Evolutionary conservation across 1,140 invertebrate species (phyloP).

Genomic region (Cydia splendana): DNA sequence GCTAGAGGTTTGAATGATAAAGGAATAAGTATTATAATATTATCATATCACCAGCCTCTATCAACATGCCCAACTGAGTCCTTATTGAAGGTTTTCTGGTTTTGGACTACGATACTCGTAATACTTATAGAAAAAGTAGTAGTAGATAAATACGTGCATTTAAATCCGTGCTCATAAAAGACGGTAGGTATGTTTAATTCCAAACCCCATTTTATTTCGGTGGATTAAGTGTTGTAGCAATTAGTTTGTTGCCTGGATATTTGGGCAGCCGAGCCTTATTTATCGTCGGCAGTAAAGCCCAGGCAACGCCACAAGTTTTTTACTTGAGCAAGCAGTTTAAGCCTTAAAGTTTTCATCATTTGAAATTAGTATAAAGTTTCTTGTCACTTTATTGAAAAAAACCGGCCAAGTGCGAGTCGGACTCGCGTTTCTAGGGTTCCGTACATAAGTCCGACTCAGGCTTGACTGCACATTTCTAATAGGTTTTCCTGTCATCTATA

Average conservation of each 20-base stretch:
- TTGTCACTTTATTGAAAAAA: too few relatives aligned
- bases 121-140: not conserved
- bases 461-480: too few relatives aligned
- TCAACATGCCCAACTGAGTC: too few relatives aligned
- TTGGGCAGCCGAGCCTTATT: slow-evolving; percentile 57
- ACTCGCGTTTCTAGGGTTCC: too few relatives aligned
- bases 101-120: not conserved
- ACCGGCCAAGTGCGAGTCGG: too few relatives aligned
- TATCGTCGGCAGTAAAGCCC: slow-evolving; percentile 56
- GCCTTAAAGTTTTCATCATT: slow-evolving; percentile 39
- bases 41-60: too few relatives aligned
- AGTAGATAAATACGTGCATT: not conserved
- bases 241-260: slow-evolving; percentile 57
- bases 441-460: too few relatives aligned
- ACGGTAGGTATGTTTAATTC: slow-evolving; percentile 46
- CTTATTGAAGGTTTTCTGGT: too few relatives aligned
- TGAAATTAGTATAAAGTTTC: too few relatives aligned
- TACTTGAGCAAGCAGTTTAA: not conserved
- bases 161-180: slow-evolving; percentile 22
- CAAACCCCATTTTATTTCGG: slow-evolving; percentile 53
- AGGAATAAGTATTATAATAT: too few relatives aligned
- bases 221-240: slow-evolving; percentile 56
- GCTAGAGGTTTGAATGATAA: too few relatives aligned
- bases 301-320: slow-evolving; percentile 36
- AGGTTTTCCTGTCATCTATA: too few relatives aligned